Conservation (phyloP, 1,140 invertebrate species). For the Zaprionus gabonicus region DNA sequence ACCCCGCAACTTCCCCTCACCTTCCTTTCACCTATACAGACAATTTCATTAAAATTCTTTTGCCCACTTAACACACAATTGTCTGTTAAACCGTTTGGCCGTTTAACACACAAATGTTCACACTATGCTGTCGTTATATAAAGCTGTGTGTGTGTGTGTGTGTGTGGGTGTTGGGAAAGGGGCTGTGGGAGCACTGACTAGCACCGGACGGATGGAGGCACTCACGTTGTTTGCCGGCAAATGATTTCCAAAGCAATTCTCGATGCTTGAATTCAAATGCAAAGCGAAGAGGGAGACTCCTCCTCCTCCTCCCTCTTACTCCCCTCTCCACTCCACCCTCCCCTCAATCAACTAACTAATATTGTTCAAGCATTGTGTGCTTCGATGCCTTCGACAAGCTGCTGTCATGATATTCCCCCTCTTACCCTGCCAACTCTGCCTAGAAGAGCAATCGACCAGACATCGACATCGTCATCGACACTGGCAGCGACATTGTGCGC, state of each 20-base stretch:
- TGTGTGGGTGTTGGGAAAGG: not conserved
- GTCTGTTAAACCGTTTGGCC: slow-evolving; percentile 52
- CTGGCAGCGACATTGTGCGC: slow-evolving; percentile 18
- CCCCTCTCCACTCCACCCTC: no score
- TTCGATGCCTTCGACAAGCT: slow-evolving; percentile 62
- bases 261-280: slow-evolving; percentile 47
- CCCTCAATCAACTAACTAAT: slow-evolving; percentile 52
- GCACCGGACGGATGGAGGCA: slow-evolving; percentile 50
- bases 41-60: slow-evolving; percentile 55
- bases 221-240: slow-evolving; percentile 63
- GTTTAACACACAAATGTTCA: slow-evolving; percentile 65
- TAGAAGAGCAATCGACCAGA: slow-evolving; percentile 22
- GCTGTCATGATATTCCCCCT: slow-evolving; percentile 53
- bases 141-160: slow-evolving; percentile 1
- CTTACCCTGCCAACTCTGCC: not conserved
- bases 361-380: slow-evolving; percentile 63
- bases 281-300: slow-evolving; percentile 30
- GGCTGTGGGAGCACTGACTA: not conserved
- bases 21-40: not conserved
- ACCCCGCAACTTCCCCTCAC: not conserved
- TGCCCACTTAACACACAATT: slow-evolving; percentile 59
- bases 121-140: slow-evolving; percentile 51
- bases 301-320: no score
- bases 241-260: slow-evolving; percentile 58
- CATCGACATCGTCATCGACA: slow-evolving; percentile 30